These are phyloP conservation scores for Prionailurus bengalensis DNA, from an alignment of 2,113 vertebrate species.

Conservation along the genomic window DNA sequence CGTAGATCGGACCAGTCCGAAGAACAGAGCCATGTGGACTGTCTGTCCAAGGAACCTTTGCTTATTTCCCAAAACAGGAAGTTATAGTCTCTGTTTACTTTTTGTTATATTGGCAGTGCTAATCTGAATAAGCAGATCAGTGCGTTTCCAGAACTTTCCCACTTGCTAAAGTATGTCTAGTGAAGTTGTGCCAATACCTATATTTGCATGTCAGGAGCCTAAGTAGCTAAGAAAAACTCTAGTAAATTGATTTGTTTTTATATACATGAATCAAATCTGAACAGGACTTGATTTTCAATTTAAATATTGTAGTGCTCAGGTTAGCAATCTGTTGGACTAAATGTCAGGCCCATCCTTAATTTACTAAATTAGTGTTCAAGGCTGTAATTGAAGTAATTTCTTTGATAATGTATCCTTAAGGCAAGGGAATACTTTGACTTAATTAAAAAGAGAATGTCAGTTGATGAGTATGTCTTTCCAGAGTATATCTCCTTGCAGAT, in stretches of 20 bases:
- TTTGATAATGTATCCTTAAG: constrained; percentile 52
- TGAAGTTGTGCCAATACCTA: neutral
- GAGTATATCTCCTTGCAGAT: constrained; percentile 45
- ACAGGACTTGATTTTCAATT: constrained; percentile 38
- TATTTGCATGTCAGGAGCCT: neutral
- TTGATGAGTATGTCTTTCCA: constrained; percentile 35
- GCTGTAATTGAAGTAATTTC: constrained; percentile 54
- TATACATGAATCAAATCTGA: neutral
- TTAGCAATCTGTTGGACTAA: constrained; percentile 31
- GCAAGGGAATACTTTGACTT: constrained; percentile 54
- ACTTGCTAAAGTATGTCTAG: neutral
- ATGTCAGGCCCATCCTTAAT: constrained; percentile 37
- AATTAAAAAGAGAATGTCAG: constrained; percentile 66
- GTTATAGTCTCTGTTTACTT: neutral
- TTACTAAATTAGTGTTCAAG: constrained; percentile 20
- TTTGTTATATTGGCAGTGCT: neutral
- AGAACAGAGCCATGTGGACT: neutral
- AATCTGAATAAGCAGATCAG: neutral
- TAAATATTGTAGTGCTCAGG: neutral
- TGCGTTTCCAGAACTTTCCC: neutral
- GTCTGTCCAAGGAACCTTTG: neutral
- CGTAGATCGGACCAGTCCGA: neutral
- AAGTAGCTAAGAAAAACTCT: neutral
- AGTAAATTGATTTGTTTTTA: neutral
- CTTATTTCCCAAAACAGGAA: neutral